Conservation (phyloP, 2,888 invertebrate genomes). For the Epinotia ramella region DNA sequence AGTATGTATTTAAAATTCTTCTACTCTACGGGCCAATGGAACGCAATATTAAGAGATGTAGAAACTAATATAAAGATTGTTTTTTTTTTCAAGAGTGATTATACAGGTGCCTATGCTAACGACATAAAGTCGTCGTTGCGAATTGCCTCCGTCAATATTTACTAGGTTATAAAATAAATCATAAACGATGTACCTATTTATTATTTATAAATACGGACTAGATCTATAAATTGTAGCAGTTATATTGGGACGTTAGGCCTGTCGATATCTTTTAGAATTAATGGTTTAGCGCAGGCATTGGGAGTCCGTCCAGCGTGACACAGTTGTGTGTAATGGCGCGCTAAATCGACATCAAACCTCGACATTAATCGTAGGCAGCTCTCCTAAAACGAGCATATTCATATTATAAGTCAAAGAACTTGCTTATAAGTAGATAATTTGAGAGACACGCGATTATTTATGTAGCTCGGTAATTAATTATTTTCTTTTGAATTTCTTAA, state of each 20-base stretch:
- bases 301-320: conserved; percentile 30
- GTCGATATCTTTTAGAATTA: conserved; percentile 32
- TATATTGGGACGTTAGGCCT: conserved; percentile 17
- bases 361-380: conserved; percentile 23
- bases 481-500: too few relatives aligned
- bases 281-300: conserved; percentile 25
- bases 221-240: conserved; percentile 16
- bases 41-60: background rate
- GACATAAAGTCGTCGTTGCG: background rate
- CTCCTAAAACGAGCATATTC: conserved; percentile 1
- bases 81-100: background rate
- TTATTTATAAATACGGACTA: conserved; percentile 25
- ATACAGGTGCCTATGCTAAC: background rate
- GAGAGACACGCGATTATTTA: background rate
- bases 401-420: background rate
- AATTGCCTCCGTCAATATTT: background rate
- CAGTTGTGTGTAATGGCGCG: conserved; percentile 42
- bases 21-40: too few relatives aligned
- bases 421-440: background rate
- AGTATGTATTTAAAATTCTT: too few relatives aligned
- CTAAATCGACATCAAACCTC: conserved; percentile 36
- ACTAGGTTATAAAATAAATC: conserved; percentile 9
- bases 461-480: background rate
- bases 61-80: background rate
- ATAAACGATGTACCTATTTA: conserved; percentile 41